Base-by-base conservation (phyloP, 2,888 invertebrate genomes). In the Scotopteryx bipunctaria region DNA sequence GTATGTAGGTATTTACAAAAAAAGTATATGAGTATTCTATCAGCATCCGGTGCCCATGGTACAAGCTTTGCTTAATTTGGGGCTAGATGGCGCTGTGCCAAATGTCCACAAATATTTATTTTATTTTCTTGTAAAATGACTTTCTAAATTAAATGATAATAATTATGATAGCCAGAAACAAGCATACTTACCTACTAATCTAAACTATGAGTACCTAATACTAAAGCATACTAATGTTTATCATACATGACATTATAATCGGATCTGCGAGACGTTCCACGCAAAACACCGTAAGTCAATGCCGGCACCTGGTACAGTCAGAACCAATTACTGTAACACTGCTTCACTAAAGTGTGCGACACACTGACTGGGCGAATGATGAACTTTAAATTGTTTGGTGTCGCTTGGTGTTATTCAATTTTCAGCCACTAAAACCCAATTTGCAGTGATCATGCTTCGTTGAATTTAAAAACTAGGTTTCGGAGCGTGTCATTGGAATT, bases 301-400 rank as follows among this genome's bases (percentile, higher is more conserved):
- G 69, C 66, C 70, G 67, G 67, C 87, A 88, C 86, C 86, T 87
- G 86, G 76, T 80, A 73, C 77, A 76, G 75, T 81, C 77, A 64
- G 63, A 80, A 83, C 81, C 83, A 89, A 86, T 87, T 86, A 86
- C 78, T 78, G 71, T 81, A 64, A 62, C 64, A 56, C 51, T 51
- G 53, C 49, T 56, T 52, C 38, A 54, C 47, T 57, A 54, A 77
- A 62, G 54, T 57, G 41, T 37, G 60, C 32, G 64, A 70, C 70
- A 69, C 61, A 76, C 56, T 49, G 66, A 8, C 19, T 8, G 1
- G 1, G n/a, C 21, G 48, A 9, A 33, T 38, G 40, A n/a, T 31
- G 31, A 67, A 37, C 66, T 51, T 54, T 21, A 5, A 31, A 23
- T 43, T 58, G 50, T 59, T 42, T n/a, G 25, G 14, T 17, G 14